phyloP scores from a whole-genome alignment of 2,797 vertebrate species.

The Rhinatrema bivittatum region DNA sequence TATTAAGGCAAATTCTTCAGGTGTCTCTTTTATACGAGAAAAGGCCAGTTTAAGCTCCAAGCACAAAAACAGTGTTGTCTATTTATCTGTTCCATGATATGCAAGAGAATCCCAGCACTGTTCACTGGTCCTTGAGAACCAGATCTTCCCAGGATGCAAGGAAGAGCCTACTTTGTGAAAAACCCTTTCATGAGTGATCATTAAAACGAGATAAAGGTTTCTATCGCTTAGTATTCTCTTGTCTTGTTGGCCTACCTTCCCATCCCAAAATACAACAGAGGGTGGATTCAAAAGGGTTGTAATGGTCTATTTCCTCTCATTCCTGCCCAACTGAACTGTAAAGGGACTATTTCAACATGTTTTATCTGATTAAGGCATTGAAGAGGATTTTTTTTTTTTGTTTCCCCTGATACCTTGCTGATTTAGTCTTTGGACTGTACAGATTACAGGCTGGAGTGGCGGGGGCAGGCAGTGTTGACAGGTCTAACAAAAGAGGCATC shows the following conservation, averaged over 20 bases:
- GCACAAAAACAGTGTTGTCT: constrained; percentile 25
- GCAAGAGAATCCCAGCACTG: constrained; percentile 18
- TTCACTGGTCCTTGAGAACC: constrained; percentile 31
- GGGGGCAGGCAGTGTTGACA: constrained; percentile 28
- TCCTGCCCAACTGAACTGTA: constrained; percentile 10
- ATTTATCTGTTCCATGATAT: constrained; percentile 24
- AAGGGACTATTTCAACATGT: constrained; percentile 41
- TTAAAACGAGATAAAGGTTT: constrained; percentile 42
- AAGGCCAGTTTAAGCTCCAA: background rate
- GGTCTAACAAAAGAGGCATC: constrained; percentile 19
- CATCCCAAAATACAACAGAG: constrained; percentile 12
- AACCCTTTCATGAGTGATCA: constrained; percentile 26
- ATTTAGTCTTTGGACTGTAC: constrained; percentile 9
- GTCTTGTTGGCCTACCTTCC: constrained; percentile 18
- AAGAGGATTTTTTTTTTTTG: constrained; percentile 31
- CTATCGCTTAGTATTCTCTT: background rate
- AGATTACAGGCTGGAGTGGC: constrained; percentile 5
- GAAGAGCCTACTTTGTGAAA: constrained; percentile 9
- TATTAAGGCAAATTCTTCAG: constrained; percentile 6
- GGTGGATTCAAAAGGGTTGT: constrained; percentile 17
- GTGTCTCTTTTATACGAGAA: constrained; percentile 13
- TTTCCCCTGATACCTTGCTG: background rate
- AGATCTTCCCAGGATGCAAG: constrained; percentile 39
- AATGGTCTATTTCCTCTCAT: constrained; percentile 34
- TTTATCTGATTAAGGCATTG: constrained; percentile 50